phyloP scores from a whole-genome alignment of 2,113 vertebrate species.

The Benitochromis conjunctus region DNA sequence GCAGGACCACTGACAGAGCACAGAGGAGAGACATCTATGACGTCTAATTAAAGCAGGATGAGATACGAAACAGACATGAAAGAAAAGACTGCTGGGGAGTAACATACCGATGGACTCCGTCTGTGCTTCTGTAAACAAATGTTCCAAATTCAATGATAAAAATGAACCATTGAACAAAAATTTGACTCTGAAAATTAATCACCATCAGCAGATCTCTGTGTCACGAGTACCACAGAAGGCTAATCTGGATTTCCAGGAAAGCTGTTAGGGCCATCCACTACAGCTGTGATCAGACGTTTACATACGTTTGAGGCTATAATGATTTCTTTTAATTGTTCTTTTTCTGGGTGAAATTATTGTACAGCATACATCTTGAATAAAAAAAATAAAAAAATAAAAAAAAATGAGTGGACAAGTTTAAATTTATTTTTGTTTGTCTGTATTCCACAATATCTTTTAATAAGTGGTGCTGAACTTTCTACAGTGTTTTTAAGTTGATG shows the following conservation, averaged over 20 bases:
- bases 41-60: background rate
- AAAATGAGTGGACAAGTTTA: background rate
- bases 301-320: background rate
- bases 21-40: background rate
- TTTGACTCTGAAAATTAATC: background rate
- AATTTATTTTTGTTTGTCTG: background rate
- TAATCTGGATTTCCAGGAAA: background rate
- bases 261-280: background rate
- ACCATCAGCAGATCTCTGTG: background rate
- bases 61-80: background rate
- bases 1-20: background rate
- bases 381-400: background rate
- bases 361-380: background rate
- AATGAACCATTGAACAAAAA: background rate
- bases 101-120: rapidly evolving
- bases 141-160: background rate
- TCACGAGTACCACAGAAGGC: background rate
- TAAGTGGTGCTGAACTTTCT: background rate
- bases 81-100: background rate
- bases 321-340: background rate
- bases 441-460: background rate
- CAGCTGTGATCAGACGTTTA: background rate
- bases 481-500: background rate
- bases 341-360: background rate
- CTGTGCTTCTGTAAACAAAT: background rate